Percentiles rank a stretch among this genome's conserved stretches.
Evolutionary conservation across 2,888 invertebrate genomes (phyloP).

Genomic region (Drosophila rellima): DNA sequence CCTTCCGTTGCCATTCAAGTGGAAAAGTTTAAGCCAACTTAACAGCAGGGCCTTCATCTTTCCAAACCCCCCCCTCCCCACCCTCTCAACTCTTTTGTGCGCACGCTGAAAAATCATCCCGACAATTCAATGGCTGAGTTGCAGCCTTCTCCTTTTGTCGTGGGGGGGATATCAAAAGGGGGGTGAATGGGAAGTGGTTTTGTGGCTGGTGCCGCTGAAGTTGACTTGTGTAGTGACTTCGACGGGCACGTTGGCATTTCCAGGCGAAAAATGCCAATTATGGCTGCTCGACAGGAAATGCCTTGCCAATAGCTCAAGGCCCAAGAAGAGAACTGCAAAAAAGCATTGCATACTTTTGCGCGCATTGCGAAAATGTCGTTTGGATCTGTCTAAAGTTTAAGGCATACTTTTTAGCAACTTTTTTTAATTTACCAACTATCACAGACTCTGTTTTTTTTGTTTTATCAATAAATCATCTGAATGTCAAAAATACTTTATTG

Average conservation of each 20-base stretch:
- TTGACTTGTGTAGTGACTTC: conserved; percentile 55
- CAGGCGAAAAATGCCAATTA: conserved; percentile 70
- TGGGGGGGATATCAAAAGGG: too few relatives aligned
- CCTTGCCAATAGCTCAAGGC: conserved; percentile 40
- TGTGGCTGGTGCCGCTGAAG: conserved; percentile 43
- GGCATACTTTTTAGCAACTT: conserved; percentile 20
- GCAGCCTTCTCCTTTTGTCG: conserved; percentile 3
- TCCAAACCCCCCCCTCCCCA: neutral
- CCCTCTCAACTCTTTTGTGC: conserved; percentile 5
- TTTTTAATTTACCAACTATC: conserved; percentile 10
- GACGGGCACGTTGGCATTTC: conserved; percentile 20
- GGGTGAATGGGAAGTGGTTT: conserved; percentile 11
- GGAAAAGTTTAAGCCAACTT: conserved; percentile 81
- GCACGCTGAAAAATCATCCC: conserved; percentile 58
- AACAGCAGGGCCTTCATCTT: conserved; percentile 36
- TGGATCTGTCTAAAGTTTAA: conserved; percentile 5
- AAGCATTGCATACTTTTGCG: conserved; percentile 46
- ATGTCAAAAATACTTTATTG: too few relatives aligned
- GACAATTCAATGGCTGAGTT: conserved; percentile 24
- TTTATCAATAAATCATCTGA: too few relatives aligned
- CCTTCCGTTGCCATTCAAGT: conserved; percentile 80
- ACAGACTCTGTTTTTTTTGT: too few relatives aligned
- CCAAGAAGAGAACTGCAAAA: neutral
- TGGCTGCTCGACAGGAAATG: conserved; percentile 57
- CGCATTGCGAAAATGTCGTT: conserved; percentile 56